phyloP scores from a whole-genome alignment of 2,797 vertebrate species.

The Huso huso region DNA sequence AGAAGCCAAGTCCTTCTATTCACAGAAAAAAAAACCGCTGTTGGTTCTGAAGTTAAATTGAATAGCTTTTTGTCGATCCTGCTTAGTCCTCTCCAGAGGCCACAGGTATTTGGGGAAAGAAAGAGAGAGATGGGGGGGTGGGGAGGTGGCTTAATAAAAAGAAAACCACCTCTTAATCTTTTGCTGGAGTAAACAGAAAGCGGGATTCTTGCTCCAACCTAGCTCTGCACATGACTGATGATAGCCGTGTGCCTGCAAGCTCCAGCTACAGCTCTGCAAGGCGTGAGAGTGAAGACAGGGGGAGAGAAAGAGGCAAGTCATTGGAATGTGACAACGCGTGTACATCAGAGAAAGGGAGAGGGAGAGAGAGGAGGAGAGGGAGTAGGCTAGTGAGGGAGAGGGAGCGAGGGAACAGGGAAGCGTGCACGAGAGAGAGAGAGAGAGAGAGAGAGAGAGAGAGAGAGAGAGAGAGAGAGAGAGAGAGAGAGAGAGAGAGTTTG shows the following conservation, averaged over 20 bases:
- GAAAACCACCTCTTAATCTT: conserved; percentile 79
- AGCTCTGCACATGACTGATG: conserved; percentile 88
- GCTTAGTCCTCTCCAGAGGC: conserved; percentile 50
- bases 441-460: too few species aligned
- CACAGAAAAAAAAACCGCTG: not conserved
- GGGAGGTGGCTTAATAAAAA: conserved; percentile 14
- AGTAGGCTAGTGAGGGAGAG: conserved; percentile 43
- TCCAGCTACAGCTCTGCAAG: conserved; percentile 65
- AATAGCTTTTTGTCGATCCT: conserved; percentile 32
- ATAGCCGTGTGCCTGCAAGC: conserved; percentile 76
- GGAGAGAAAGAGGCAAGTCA: conserved; percentile 56
- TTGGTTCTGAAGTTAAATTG: conserved; percentile 31
- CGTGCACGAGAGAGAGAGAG: conserved; percentile 27
- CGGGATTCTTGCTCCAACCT: conserved; percentile 81
- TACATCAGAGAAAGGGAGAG: conserved; percentile 56
- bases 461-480: conserved; percentile 18
- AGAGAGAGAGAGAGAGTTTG: conserved; percentile 40
- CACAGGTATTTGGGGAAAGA: conserved; percentile 38
- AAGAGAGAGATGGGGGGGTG: conserved; percentile 47
- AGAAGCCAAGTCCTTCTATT: conserved; percentile 46
- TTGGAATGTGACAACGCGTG: conserved; percentile 67
- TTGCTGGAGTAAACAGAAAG: conserved; percentile 72
- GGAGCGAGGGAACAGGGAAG: conserved; percentile 22
- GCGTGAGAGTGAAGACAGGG: conserved; percentile 60
- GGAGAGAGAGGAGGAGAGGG: conserved; percentile 46